Base-by-base conservation (phyloP, 2,797 vertebrate species). In the Falco novaeseelandiae region DNA sequence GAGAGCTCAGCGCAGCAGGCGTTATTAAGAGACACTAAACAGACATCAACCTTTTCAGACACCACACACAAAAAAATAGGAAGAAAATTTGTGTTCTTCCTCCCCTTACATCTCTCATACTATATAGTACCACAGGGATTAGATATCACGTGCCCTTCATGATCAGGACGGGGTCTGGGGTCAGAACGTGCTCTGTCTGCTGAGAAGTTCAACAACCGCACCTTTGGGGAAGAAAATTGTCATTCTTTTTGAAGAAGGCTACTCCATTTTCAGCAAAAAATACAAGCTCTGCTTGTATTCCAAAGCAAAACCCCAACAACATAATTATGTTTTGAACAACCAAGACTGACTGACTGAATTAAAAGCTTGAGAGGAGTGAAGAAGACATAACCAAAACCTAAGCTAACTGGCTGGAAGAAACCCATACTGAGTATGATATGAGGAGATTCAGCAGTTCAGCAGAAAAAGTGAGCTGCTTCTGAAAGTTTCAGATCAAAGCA, bases 401-500 rank as follows among this genome's bases (percentile, higher is more conserved):
- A 25, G 48, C 40, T 73, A 62, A 17, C 23, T 49, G 8, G 10
- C 42, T 54, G 8, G 23, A 87, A 85, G 48, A 92, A 94, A 65
- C 8, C 5, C 19, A 55, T 55, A 38, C 10, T 49, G 26, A 69
- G 9, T 38, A 73, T 30, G 4, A 32, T 29, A 63, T 6, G 13
- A 81, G 11, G 13, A 84, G 18, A 36, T 61, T 81, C 58, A 89
- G n/a, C 10, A 57, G 38, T 70, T 80, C 65, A 89, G 36, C 16
- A 85, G 42, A 63, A 62, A 86, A 83, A 55, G 17, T 22, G 14
- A 84, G 17, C 21, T 62, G 32, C 49, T 87, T 93, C 66, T 72
- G 26, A 88, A 79, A 12, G 12, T 46, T 79, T 92, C 57, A 90
- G 63, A 93, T 82, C 18, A 89, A 93, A 93, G 48, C 14, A 58